Evolutionary conservation across 2,888 invertebrate species (phyloP), one percentile per base, ranked within the genome.

Genomic region (Noctua fimbriata): DNA sequence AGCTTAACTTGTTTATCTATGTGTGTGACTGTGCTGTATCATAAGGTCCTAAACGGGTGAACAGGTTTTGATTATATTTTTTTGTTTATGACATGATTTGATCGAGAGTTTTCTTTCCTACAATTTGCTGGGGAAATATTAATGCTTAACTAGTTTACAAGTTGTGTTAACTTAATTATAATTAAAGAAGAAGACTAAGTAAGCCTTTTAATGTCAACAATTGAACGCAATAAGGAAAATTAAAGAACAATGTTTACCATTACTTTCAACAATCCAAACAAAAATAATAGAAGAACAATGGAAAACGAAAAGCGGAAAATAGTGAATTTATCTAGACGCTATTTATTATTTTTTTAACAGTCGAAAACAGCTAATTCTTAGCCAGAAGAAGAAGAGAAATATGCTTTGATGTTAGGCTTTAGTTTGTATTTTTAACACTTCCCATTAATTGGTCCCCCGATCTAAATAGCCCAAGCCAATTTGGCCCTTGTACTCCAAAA

Each of bases 391-490:
- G 44, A 36, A 2, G n/a, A 52, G 0, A 41, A 81, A 63, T n/a
- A 21, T 65, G 1, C 21, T 32, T 41, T 67, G 58, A 52, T 60
- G 28, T 60, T 24, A 18, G 3, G 18, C 7, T 9, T 9, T 3
- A 76, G 21, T 76, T 82, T 41, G 36, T 83, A 49, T 41, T 79
- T 65, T 32, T n/a, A 16, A 7, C 14, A 18, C 14, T 44, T 16
- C 6, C 9, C 24, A 16, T 32, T 36, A 58, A 58, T 69, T 52
- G 16, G 41, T 58, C 32, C 52, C 47, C 14, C 2, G 41, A 10
- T 41, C 14, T 65, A 49, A 55, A 79, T 12, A 28, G 9, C 9
- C 52, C n/a, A n/a, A n/a, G n/a, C n/a, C 21, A 58, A 52, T 65
- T 65, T 69, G 14, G 12, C 16, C 16, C 16, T 47, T 55, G 24